These are phyloP conservation scores for Spea bombifrons DNA, from an alignment of 2,113 vertebrate species.

Conservation along the genomic window DNA sequence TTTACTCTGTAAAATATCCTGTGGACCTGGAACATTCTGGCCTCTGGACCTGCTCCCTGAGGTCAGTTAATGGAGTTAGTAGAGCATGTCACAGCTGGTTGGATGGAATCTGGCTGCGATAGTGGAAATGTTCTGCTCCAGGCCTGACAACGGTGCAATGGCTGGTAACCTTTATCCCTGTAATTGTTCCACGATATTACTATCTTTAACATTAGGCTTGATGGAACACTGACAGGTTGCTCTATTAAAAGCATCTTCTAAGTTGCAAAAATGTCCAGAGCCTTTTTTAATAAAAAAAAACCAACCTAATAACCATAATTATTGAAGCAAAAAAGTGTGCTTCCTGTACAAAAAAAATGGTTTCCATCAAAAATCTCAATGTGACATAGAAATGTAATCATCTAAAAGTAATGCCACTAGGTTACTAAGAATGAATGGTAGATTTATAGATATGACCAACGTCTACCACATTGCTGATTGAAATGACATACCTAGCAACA, in stretches of 20 bases:
- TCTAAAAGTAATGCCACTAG: no score
- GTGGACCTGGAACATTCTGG: background rate
- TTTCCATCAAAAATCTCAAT: no score
- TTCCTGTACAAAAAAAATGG: no score
- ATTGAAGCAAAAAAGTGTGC: no score
- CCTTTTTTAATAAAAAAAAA: no score
- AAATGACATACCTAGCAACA: no score
- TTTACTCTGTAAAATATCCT: slow-evolving; percentile 9
- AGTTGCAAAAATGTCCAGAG: background rate
- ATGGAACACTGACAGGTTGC: background rate
- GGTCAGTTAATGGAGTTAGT: background rate
- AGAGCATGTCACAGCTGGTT: background rate
- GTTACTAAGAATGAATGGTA: no score
- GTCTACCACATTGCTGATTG: no score
- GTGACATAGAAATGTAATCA: no score
- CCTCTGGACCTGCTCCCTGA: background rate
- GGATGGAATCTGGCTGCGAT: background rate
- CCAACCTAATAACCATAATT: no score
- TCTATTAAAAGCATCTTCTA: slow-evolving; percentile 8
- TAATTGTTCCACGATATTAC: background rate
- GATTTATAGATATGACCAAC: no score
- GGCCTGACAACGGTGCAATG: background rate
- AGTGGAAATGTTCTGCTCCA: slow-evolving; percentile 1
- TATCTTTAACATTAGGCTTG: background rate
- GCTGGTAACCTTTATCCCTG: background rate